These are phyloP conservation scores for Phlogophora meticulosa DNA, from an alignment of 2,888 invertebrate species.

Conservation along the genomic window DNA sequence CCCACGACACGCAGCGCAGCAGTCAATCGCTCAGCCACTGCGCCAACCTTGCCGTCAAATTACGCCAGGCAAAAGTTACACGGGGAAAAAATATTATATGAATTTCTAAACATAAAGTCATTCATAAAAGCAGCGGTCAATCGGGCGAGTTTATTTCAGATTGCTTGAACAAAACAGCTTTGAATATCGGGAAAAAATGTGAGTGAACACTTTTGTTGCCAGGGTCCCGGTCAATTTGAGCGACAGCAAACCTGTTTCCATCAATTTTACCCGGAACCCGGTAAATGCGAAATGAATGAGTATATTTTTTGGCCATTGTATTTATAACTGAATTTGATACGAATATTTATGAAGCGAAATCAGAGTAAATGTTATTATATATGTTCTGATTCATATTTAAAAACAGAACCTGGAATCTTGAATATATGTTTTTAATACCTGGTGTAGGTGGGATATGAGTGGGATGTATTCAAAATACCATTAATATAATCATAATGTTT, in stretches of 20 bases:
- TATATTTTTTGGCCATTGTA: constrained; percentile 36
- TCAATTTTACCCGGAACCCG: constrained; percentile 34
- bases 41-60: too few species aligned
- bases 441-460: constrained; percentile 3
- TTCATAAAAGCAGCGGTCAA: constrained; percentile 29
- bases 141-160: constrained; percentile 29
- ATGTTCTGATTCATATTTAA: constrained; percentile 23
- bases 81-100: background rate
- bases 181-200: constrained; percentile 31
- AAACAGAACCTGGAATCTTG: constrained; percentile 4
- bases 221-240: constrained; percentile 31
- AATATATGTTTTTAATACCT: constrained; percentile 20
- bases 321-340: constrained; percentile 45
- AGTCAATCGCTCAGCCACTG: too few species aligned
- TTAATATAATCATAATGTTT: background rate
- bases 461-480: constrained; percentile 3
- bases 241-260: constrained; percentile 21
- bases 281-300: constrained; percentile 35
- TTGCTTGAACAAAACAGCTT: constrained; percentile 40
- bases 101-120: constrained; percentile 12
- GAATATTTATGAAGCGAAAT: constrained; percentile 36
- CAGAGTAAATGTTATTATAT: constrained; percentile 20
- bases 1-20: too few species aligned
- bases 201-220: constrained; percentile 24
- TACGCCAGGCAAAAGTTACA: background rate